Base-by-base conservation (phyloP, 1,140 invertebrate species). In the Hestina assimilis region DNA sequence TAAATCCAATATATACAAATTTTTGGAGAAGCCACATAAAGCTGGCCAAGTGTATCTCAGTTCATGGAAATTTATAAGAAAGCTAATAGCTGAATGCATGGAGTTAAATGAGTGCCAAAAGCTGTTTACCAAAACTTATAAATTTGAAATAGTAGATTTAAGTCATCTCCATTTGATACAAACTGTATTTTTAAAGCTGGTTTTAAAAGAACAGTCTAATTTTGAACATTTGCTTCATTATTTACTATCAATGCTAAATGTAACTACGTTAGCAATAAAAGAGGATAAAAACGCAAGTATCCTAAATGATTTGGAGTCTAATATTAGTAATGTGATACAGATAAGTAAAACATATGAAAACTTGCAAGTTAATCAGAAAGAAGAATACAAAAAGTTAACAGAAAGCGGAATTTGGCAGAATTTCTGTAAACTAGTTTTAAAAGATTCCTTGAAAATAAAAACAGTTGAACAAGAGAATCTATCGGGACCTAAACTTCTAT, bases 391-490 rank as follows among this genome's bases (percentile, higher is more conserved):
- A 26, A 79, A 87, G 58, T 54, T 92, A 1, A 89, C 66, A 26
- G 89, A 89, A 53, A 91, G 90, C 71, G 79, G 90, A 26, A 89
- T 90, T 4, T 94, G 93, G 91, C 86, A 92, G 11, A 91, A 91
- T 43, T 94, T 93, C 66, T 91, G 90, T 46, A 92, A 93, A 77
- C 89, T 89, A 31, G 90, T 90, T 28, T 79, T 95, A 17, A 94
- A 93, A 75, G 81, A 89, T 55, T 91, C 92, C 1, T 78, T 95
- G n/a, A 91, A 92, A 67, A 72, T 89, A 3, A 74, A 72, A 42
- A 79, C 83, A 0, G 87, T 82, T 11, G 79, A 89, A 23, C 75
- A 80, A 23, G 59, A 38, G 3, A 70, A 72, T 17, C 38, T 52
- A 11, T 46, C 55, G 5, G 66, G 82, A 38, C 63, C 77, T 26